Evolutionary conservation across 2,113 vertebrate genomes (phyloP).

Genomic region (Psilopsiagon aurifrons): DNA sequence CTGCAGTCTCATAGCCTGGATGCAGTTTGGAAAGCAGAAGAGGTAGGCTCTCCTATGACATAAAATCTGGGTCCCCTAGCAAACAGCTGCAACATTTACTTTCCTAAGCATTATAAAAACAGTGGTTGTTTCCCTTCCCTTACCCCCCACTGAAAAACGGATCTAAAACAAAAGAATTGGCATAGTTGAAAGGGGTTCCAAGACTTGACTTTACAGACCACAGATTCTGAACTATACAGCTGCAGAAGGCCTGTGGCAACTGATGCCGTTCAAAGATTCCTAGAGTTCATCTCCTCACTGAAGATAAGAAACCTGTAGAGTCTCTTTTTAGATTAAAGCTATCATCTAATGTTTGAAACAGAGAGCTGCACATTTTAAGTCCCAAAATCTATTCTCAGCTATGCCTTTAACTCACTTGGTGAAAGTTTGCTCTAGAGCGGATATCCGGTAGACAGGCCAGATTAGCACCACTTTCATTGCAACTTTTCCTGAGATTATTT

Average conservation of each 20-base stretch:
- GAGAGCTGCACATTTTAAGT: not conserved
- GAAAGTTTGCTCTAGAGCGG: not conserved
- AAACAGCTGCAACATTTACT: not conserved
- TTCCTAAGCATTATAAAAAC: not conserved
- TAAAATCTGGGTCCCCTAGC: not conserved
- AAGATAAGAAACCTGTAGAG: not conserved
- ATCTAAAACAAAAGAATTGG: not conserved
- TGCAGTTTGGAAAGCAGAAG: not conserved
- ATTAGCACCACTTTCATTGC: not conserved
- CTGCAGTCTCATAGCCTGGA: not conserved
- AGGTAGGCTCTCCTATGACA: not conserved
- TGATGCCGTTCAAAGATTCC: not conserved
- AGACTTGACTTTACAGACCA: not conserved
- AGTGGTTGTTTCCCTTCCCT: not conserved
- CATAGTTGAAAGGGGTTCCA: not conserved
- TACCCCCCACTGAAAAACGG: fast-evolving
- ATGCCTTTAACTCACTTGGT: not conserved
- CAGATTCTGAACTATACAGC: not conserved
- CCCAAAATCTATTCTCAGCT: not conserved
- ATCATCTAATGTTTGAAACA: not conserved
- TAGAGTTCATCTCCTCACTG: not conserved
- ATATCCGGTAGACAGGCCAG: not conserved
- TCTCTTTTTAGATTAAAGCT: not conserved
- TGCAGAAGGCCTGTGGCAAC: not conserved
- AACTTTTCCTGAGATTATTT: not conserved